Percentiles rank a stretch among this genome's conserved stretches.
Conservation (phyloP, 2,888 invertebrate species). For the Ophion ventricosus region DNA sequence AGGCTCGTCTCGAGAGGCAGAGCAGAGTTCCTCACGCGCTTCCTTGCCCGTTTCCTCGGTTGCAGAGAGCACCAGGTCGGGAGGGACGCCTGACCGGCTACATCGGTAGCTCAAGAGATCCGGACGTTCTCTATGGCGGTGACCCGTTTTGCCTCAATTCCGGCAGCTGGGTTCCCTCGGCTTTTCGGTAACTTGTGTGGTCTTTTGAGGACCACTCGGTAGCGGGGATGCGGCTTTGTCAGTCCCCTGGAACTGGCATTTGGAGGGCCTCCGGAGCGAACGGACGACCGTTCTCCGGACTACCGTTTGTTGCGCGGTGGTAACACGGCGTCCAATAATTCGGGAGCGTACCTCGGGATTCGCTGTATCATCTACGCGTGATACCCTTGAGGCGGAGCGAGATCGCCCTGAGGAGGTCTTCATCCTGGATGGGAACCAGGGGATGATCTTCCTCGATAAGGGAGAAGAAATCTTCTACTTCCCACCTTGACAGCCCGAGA, state of each 20-base stretch:
- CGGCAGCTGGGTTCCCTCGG: not conserved
- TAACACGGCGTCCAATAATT: not conserved
- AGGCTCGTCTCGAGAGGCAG: not conserved
- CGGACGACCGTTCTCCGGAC: not conserved
- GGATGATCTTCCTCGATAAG: slow-evolving; percentile 31
- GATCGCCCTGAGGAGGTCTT: not conserved
- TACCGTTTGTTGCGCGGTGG: too few relatives aligned
- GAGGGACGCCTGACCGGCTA: slow-evolving; percentile 10
- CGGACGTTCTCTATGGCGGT: slow-evolving; percentile 28
- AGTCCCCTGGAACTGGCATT: not conserved
- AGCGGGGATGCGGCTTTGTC: too few relatives aligned
- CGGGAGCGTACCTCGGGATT: not conserved
- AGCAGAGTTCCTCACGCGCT: slow-evolving; percentile 9
- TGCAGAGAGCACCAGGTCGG: slow-evolving; percentile 25
- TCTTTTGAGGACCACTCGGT: too few relatives aligned
- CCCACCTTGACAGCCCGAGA: slow-evolving; percentile 3
- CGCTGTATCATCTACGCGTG: slow-evolving; percentile 29
- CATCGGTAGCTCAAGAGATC: slow-evolving; percentile 31
- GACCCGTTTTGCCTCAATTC: slow-evolving; percentile 16
- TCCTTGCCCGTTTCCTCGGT: slow-evolving; percentile 7
- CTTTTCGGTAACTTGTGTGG: not conserved
- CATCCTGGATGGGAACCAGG: not conserved
- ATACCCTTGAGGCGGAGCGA: slow-evolving; percentile 7
- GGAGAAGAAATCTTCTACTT: slow-evolving; percentile 32
- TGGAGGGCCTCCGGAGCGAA: not conserved